A percentile compares a stretch with the other conserved stretches of the same genome.
These are phyloP conservation scores for Anoplophora glabripennis DNA, from an alignment of 1,140 invertebrate genomes.

Conservation along the genomic window DNA sequence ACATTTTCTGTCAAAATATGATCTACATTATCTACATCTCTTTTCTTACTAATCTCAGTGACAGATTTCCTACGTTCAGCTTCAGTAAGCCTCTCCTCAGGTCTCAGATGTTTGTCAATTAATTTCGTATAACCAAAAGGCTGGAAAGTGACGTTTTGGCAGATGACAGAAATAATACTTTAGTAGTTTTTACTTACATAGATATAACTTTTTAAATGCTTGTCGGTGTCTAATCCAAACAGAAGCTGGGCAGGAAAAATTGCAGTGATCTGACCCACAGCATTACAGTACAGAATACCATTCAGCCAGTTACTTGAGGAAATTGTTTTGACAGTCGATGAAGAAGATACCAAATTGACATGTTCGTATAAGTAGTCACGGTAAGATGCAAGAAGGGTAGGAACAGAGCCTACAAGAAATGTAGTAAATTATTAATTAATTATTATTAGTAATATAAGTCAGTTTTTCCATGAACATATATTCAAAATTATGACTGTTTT, in stretches of 20 bases:
- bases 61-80: slow-evolving; percentile 4
- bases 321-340: slow-evolving; percentile 23
- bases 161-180: not conserved
- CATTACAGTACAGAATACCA: slow-evolving; percentile 29
- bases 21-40: not conserved
- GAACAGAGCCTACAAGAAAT: slow-evolving; percentile 16
- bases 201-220: slow-evolving; percentile 8
- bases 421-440: too few species aligned
- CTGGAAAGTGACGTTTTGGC: slow-evolving; percentile 21
- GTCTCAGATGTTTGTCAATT: slow-evolving; percentile 22
- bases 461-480: too few species aligned
- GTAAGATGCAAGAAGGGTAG: slow-evolving; percentile 17
- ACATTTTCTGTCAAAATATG: slow-evolving; percentile 3
- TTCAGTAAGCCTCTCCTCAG: slow-evolving; percentile 14
- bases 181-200: slow-evolving; percentile 11
- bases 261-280: slow-evolving; percentile 33
- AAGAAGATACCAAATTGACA: slow-evolving; percentile 15
- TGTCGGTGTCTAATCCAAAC: slow-evolving; percentile 15
- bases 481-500: too few species aligned
- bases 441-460: too few species aligned
- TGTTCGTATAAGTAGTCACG: slow-evolving; percentile 26
- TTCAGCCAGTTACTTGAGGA: slow-evolving; percentile 42
- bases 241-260: slow-evolving; percentile 34
- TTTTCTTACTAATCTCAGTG: not conserved
- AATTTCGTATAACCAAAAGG: slow-evolving; percentile 29